Evolutionary conservation across 2,888 invertebrate genomes (phyloP).

Genomic region (Andrena praecox): DNA sequence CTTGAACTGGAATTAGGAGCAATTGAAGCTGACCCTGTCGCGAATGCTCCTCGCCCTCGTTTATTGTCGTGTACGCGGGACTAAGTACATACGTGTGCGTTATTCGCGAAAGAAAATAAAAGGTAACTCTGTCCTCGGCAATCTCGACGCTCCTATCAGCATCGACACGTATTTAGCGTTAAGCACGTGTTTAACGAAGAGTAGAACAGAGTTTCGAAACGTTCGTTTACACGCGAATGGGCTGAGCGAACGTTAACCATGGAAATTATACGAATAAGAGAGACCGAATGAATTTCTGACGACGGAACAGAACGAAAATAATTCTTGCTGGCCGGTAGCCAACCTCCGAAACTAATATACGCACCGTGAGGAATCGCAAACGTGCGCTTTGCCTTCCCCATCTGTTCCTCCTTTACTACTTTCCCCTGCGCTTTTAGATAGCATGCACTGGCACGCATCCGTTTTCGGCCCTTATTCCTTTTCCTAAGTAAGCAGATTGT

Average conservation of each 20-base stretch:
- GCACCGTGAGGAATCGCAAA: slow-evolving; percentile 2
- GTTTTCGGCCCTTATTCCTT: not conserved
- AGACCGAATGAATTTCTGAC: slow-evolving; percentile 17
- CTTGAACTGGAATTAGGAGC: slow-evolving; percentile 75
- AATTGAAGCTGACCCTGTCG: slow-evolving; percentile 73
- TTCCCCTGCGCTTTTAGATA: not conserved
- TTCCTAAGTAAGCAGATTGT: not conserved
- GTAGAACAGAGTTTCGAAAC: not conserved
- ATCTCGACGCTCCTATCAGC: not conserved
- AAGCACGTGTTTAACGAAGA: too few relatives aligned
- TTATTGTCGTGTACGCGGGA: slow-evolving; percentile 51
- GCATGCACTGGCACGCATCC: not conserved
- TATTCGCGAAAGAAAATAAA: slow-evolving; percentile 36
- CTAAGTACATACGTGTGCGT: slow-evolving; percentile 22
- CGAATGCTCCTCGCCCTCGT: slow-evolving; percentile 43
- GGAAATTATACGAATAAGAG: slow-evolving; percentile 2
- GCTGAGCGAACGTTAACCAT: not conserved
- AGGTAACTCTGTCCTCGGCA: not conserved
- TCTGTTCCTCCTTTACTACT: too few relatives aligned
- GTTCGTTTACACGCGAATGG: not conserved
- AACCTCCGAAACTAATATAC: slow-evolving; percentile 15
- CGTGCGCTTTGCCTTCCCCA: not conserved
- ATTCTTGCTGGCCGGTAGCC: slow-evolving; percentile 63
- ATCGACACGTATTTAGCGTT: too few relatives aligned
- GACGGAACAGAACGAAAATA: slow-evolving; percentile 64